phyloP scores from a whole-genome alignment of 2,113 vertebrate species.

The Aldabrachelys gigantea region DNA sequence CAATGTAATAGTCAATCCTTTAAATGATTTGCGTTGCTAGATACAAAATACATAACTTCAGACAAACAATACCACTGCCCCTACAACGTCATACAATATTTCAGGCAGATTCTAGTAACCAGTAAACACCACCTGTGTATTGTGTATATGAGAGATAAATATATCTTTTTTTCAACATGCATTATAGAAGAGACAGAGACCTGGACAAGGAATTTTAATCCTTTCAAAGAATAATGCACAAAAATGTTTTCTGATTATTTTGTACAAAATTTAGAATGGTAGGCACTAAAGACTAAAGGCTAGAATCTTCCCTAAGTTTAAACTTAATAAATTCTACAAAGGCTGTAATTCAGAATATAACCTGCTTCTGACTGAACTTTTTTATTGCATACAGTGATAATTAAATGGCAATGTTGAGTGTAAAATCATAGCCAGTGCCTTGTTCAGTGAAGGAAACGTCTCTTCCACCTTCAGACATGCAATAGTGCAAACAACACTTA shows the following conservation, averaged over 20 bases:
- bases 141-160: neutral
- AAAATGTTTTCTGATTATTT: neutral
- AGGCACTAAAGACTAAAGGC: neutral
- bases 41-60: conserved; percentile 20
- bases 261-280: neutral
- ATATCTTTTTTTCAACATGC: neutral
- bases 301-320: neutral
- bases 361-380: neutral
- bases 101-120: neutral
- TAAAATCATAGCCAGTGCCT: neutral
- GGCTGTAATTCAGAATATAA: neutral
- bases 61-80: conserved; percentile 40
- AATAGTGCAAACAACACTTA: neutral
- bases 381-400: neutral
- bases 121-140: neutral
- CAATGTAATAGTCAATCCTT: conserved; percentile 46
- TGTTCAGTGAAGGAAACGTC: neutral
- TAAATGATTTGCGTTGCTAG: conserved; percentile 32
- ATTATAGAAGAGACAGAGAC: neutral
- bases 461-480: neutral
- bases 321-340: neutral
- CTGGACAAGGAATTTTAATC: neutral
- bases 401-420: neutral
- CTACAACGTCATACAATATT: neutral
- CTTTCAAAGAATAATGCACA: neutral